A percentile compares a stretch with the other conserved stretches of the same genome.
Conservation (phyloP, 1,140 invertebrate genomes). For the Macrobrachium rosenbergii region DNA sequence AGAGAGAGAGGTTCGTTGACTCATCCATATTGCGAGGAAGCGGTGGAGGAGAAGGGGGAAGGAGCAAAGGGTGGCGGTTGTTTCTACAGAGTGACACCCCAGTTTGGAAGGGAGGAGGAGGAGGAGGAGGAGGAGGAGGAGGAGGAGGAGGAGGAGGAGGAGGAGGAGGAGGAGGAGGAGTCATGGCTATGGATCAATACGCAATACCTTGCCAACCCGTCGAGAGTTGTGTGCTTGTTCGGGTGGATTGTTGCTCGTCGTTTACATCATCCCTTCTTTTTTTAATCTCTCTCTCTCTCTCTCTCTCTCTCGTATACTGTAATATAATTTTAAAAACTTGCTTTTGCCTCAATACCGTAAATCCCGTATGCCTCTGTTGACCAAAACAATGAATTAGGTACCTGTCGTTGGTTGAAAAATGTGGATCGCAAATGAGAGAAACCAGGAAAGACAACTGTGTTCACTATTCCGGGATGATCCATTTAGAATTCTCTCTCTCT, state of each 20-base stretch:
- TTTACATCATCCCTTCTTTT: not conserved
- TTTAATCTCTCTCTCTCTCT: not conserved
- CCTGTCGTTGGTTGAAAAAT: too few species aligned
- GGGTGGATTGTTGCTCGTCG: not conserved
- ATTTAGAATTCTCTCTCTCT: too few species aligned
- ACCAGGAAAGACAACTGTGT: too few species aligned
- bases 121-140: slow-evolving; percentile 1
- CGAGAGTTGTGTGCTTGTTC: slow-evolving; percentile 11
- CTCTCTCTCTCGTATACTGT: not conserved
- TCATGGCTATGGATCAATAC: slow-evolving; percentile 44
- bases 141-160: not conserved
- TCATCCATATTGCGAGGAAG: not conserved
- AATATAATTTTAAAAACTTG: too few species aligned
- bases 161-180: slow-evolving; percentile 20
- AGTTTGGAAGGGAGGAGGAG: not conserved
- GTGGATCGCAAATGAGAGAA: too few species aligned
- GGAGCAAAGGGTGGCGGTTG: not conserved
- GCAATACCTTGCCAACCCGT: slow-evolving; percentile 45
- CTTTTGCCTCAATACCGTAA: too few species aligned
- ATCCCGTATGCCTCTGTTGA: too few species aligned
- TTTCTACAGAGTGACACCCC: not conserved
- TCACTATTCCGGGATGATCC: too few species aligned
- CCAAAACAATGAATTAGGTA: too few species aligned
- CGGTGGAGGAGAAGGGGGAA: not conserved
- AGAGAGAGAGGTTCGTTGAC: not conserved